Conservation (phyloP, 2,113 vertebrate species). For the Oxygymnocypris stewartii region DNA sequence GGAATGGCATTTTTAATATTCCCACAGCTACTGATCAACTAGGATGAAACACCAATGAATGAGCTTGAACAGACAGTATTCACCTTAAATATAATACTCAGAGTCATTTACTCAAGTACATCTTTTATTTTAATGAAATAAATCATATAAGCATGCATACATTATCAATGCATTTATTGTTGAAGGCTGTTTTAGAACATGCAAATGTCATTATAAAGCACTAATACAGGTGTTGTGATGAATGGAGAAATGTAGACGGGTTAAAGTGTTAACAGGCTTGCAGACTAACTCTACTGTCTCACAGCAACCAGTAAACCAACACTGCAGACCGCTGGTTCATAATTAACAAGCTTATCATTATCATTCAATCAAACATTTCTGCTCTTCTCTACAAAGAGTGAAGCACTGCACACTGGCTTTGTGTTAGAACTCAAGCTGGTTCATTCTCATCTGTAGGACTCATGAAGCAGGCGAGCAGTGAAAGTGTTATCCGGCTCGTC, state of each 20-base stretch:
- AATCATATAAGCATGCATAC: not conserved
- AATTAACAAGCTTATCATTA: constrained; percentile 50
- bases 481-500: constrained; percentile 23
- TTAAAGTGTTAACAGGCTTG: not conserved
- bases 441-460: not conserved
- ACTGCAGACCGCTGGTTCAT: constrained; percentile 38
- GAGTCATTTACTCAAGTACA: not conserved
- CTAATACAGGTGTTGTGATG: not conserved
- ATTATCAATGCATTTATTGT: not conserved
- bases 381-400: not conserved
- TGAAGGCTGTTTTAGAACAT: not conserved
- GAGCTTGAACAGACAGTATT: not conserved
- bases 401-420: not conserved
- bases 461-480: not conserved
- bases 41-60: constrained; percentile 31
- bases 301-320: constrained; percentile 52
- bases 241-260: not conserved
- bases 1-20: constrained; percentile 69
- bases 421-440: not conserved
- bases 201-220: not conserved
- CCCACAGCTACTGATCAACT: constrained; percentile 61
- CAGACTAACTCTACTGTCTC: constrained; percentile 36
- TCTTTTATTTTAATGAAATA: not conserved
- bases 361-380: not conserved
- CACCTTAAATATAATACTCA: not conserved